phyloP scores from a whole-genome alignment of 2,113 vertebrate species.

The Enhydra lutris region DNA sequence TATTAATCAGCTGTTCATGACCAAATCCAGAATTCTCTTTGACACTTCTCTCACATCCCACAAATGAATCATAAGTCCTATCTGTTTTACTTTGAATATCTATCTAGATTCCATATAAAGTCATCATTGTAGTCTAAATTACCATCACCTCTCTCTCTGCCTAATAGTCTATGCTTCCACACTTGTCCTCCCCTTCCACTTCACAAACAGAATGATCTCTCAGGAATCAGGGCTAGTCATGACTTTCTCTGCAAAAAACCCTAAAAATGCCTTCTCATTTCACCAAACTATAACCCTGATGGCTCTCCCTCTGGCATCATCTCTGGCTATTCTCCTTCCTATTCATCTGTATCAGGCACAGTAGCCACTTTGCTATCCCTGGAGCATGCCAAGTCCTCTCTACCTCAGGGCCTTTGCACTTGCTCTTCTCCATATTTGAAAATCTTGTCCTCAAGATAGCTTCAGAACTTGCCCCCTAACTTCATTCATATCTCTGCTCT shows the following conservation, averaged over 20 bases:
- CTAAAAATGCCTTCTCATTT: not conserved
- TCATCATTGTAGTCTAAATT: not conserved
- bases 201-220: not conserved
- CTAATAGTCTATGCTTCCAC: not conserved
- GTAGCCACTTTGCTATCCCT: not conserved
- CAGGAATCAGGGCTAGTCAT: not conserved
- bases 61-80: not conserved
- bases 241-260: not conserved
- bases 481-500: not conserved
- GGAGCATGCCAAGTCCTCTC: not conserved
- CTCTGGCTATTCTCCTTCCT: not conserved
- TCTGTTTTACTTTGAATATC: not conserved
- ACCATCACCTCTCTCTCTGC: not conserved
- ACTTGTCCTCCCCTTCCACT: not conserved
- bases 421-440: not conserved
- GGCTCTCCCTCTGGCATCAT: not conserved
- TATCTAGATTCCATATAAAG: not conserved
- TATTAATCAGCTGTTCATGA: not conserved
- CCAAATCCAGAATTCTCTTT: not conserved
- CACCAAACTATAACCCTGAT: not conserved
- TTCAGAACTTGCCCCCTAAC: not conserved
- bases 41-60: not conserved
- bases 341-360: not conserved
- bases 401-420: not conserved
- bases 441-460: not conserved